Percentiles rank a stretch among this genome's conserved stretches.
These are phyloP conservation scores for Sapajus apella DNA, from an alignment of 2,113 vertebrate species.

Conservation along the genomic window DNA sequence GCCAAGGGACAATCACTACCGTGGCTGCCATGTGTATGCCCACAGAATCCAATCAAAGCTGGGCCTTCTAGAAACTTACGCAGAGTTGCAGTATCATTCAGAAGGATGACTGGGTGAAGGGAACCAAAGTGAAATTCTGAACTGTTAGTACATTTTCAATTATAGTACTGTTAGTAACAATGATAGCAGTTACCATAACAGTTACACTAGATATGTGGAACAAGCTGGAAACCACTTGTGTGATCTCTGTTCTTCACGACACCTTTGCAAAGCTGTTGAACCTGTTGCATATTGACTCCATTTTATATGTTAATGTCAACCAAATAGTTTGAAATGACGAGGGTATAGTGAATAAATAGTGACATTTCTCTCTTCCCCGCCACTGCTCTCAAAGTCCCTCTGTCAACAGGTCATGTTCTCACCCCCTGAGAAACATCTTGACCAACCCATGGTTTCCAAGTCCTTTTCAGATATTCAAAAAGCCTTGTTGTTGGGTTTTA, in stretches of 20 bases:
- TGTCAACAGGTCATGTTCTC: neutral
- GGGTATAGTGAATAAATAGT: neutral
- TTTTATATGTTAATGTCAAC: neutral
- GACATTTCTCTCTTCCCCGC: neutral
- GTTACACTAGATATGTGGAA: neutral
- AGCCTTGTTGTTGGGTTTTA: neutral
- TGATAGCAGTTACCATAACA: neutral
- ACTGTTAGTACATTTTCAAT: neutral
- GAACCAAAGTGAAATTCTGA: neutral
- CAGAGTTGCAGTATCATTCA: neutral
- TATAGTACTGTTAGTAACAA: neutral
- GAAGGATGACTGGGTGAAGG: neutral
- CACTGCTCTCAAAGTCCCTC: neutral
- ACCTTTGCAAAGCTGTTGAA: neutral
- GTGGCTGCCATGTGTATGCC: neutral
- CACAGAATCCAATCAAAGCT: neutral
- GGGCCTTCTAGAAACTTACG: neutral
- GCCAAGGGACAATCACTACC: neutral
- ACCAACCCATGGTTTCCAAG: neutral
- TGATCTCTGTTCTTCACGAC: neutral
- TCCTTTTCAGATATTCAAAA: constrained; percentile 9
- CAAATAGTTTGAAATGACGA: neutral
- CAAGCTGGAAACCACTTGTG: neutral
- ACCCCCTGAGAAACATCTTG: neutral
- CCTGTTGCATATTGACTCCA: neutral